These are phyloP conservation scores for Cardiocondyla obscurior DNA, from an alignment of 1,140 invertebrate species.

Conservation along the genomic window DNA sequence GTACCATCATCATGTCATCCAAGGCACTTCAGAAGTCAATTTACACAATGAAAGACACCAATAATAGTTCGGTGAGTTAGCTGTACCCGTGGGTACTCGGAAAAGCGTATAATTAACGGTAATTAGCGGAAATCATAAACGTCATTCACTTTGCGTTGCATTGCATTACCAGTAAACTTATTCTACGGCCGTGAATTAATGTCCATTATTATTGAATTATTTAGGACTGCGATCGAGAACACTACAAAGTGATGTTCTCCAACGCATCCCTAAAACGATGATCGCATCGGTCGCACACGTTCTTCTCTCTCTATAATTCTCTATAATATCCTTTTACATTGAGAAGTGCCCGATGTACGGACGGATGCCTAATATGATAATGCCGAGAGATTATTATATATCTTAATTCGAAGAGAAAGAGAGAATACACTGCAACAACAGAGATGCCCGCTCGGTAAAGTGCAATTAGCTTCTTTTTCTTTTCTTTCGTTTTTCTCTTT, in stretches of 20 bases:
- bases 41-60: slow-evolving; percentile 64
- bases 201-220: neutral
- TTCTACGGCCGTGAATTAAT: neutral
- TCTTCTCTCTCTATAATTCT: slow-evolving; percentile 5
- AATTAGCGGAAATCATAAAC: slow-evolving; percentile 9
- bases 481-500: neutral
- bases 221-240: slow-evolving; percentile 31
- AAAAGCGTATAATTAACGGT: slow-evolving; percentile 44
- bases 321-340: slow-evolving; percentile 43
- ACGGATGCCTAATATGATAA: slow-evolving; percentile 69
- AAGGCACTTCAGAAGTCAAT: slow-evolving; percentile 65
- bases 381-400: slow-evolving; percentile 58
- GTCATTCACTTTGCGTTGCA: neutral
- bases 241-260: slow-evolving; percentile 18
- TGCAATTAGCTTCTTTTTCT: slow-evolving; percentile 54
- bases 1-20: slow-evolving; percentile 69
- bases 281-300: slow-evolving; percentile 30
- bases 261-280: slow-evolving; percentile 34
- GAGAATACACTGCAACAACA: slow-evolving; percentile 57
- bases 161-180: neutral
- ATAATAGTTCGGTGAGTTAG: slow-evolving; percentile 31
- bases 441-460: slow-evolving; percentile 62
- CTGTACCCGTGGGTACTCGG: slow-evolving; percentile 36
- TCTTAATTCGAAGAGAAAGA: slow-evolving; percentile 60
- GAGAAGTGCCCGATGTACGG: slow-evolving; percentile 69